Base-by-base conservation (phyloP, 2,888 invertebrate species). In the Petrolisthes cinctipes region DNA sequence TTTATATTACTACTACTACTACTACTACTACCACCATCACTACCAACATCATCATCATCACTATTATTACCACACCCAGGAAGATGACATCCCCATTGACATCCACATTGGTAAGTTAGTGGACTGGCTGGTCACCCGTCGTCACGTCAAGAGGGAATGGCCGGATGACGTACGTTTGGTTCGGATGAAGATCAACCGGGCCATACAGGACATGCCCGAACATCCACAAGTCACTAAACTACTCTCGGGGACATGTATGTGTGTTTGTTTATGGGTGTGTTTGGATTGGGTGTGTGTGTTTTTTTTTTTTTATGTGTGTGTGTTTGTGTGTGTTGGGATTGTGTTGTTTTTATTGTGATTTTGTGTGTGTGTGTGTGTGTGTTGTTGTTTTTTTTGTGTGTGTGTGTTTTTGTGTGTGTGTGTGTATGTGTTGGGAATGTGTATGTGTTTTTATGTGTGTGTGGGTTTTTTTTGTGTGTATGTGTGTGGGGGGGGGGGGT, bases 71-170 rank as follows among this genome's bases (percentile, higher is more conserved):
- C 2, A 37, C 5, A 23, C 37, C 61, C 80, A 90, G 91, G 97
- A 97, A 92, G 95, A 95, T 92, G 95, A 96, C 92, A 96, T 98
- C 92, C 98, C 99, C 0, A 99, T 99, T 92, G 98, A 99, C 92
- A 99, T 99, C 92, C 97, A 98, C 92, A 96, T 96, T 88, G 96
- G 96, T 81, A 99, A 99, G 93, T 94, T 99, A 78, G 94, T 97
- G 92, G 99, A 99, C 92, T 99, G 99, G 99, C 93, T 99, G 56
- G 94, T 98, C 6, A 98, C 97, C 92, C 95, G 99, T 90, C 95
- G 98, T 82, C 98, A 99, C 92, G 97, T 98, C 85, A 95, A 95
- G 80, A 96, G 96, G 92, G 97, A 98, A 92, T 98, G 98, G 96
- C 97, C 97, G 92, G 95, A 95, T 85, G 94, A 94, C 84, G 94